Evolutionary conservation across 2,888 invertebrate genomes (phyloP).

Genomic region (Oeneis ivallda): DNA sequence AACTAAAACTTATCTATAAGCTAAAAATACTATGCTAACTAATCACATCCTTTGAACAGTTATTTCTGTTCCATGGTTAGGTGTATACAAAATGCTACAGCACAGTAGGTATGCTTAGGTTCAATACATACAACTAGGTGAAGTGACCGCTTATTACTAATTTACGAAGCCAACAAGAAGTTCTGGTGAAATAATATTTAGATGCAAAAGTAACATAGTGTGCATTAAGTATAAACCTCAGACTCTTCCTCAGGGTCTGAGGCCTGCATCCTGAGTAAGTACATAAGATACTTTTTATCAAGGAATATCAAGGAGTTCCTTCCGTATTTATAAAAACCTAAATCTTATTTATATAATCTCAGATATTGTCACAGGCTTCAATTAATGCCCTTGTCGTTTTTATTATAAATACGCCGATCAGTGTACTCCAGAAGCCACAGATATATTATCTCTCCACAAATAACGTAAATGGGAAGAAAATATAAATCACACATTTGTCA

Average conservation of each 20-base stretch:
- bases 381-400: no score
- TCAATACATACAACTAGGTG: not conserved
- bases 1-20: conserved; percentile 11
- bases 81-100: not conserved
- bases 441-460: conserved; percentile 37
- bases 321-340: no score
- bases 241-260: no score
- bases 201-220: no score
- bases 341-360: no score
- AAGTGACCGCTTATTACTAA: not conserved
- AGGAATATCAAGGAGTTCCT: not conserved
- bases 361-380: no score
- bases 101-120: not conserved
- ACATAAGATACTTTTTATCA: no score
- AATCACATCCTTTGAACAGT: conserved; percentile 7
- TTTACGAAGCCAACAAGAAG: no score
- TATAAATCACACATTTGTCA: conserved; percentile 44
- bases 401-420: conserved; percentile 4
- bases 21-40: conserved; percentile 8
- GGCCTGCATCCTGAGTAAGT: no score
- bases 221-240: no score
- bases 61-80: not conserved
- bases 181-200: no score
- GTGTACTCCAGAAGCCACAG: conserved; percentile 29
- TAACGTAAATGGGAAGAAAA: conserved; percentile 33